A percentile compares a stretch with the other conserved stretches of the same genome.
phyloP scores from a whole-genome alignment of 2,888 invertebrate species.

The Terebella lapidaria region DNA sequence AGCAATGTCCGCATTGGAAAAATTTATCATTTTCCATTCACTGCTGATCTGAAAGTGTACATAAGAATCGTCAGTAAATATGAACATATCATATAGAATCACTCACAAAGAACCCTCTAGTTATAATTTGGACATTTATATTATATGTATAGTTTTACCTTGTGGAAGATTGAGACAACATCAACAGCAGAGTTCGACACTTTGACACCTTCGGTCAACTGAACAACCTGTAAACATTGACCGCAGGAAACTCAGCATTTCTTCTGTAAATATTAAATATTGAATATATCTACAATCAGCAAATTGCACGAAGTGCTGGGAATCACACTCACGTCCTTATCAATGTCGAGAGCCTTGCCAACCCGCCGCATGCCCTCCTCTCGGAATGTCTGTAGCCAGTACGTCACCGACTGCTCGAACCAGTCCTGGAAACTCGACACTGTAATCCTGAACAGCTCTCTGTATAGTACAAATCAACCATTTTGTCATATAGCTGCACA shows the following conservation, averaged over 20 bases:
- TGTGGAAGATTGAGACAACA: conserved; percentile 42
- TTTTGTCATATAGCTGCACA: background rate
- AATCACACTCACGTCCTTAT: conserved; percentile 39
- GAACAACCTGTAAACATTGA: conserved; percentile 32
- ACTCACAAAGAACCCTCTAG: too few species aligned
- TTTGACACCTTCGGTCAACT: conserved; percentile 42
- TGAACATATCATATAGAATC: too few species aligned
- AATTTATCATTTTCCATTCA: conserved; percentile 45
- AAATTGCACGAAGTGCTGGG: background rate
- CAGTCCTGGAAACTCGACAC: conserved; percentile 40
- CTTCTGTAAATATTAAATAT: too few species aligned
- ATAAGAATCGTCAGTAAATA: conserved; percentile 9
- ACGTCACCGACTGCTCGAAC: conserved; percentile 42
- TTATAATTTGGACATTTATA: too few species aligned
- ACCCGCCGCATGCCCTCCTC: conserved; percentile 38
- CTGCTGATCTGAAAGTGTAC: conserved; percentile 39
- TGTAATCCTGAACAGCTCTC: conserved; percentile 38
- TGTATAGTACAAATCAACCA: conserved; percentile 21
- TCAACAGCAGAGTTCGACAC: conserved; percentile 49
- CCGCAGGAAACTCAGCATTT: too few species aligned
- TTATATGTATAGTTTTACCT: conserved; percentile 7
- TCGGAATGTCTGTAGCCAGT: conserved; percentile 47
- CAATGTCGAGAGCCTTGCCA: conserved; percentile 44
- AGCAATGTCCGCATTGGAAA: conserved; percentile 38
- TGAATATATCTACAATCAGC: too few species aligned